Conservation (phyloP, 2,888 invertebrate species). For the Lampropteryx suffumata region DNA sequence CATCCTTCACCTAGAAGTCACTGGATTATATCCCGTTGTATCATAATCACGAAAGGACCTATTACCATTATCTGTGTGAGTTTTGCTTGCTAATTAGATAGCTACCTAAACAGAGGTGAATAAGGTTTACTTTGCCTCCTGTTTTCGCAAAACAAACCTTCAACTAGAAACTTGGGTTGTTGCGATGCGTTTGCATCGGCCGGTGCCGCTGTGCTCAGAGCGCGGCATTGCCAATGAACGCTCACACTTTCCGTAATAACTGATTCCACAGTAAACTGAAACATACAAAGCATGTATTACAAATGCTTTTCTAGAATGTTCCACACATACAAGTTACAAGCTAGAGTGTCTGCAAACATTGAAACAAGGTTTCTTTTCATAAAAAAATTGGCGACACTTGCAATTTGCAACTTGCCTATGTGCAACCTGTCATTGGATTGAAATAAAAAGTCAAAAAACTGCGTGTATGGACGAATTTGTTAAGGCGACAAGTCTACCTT, state of each 20-base stretch:
- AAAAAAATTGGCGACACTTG: too few relatives aligned
- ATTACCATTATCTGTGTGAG: too few relatives aligned
- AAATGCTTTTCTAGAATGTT: too few relatives aligned
- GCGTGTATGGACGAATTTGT: neutral
- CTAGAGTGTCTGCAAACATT: too few relatives aligned
- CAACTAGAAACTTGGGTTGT: slow-evolving; percentile 84
- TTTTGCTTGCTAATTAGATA: too few relatives aligned
- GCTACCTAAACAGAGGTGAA: too few relatives aligned
- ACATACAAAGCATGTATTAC: neutral
- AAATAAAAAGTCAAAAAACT: neutral
- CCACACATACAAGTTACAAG: too few relatives aligned
- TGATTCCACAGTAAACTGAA: slow-evolving; percentile 90
- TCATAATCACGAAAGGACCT: too few relatives aligned
- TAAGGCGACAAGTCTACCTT: slow-evolving; percentile 59
- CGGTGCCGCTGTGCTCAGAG: slow-evolving; percentile 80
- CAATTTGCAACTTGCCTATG: too few relatives aligned
- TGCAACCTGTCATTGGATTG: neutral
- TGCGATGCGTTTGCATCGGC: slow-evolving; percentile 82
- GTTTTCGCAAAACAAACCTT: slow-evolving; percentile 49
- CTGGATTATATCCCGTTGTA: neutral
- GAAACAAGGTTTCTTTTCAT: too few relatives aligned
- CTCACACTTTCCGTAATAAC: slow-evolving; percentile 91
- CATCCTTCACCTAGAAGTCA: slow-evolving; percentile 3
- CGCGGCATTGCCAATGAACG: slow-evolving; percentile 94
- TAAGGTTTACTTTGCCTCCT: too few relatives aligned